These are phyloP conservation scores for Hyposoter didymator DNA, from an alignment of 2,888 invertebrate genomes.

Conservation along the genomic window DNA sequence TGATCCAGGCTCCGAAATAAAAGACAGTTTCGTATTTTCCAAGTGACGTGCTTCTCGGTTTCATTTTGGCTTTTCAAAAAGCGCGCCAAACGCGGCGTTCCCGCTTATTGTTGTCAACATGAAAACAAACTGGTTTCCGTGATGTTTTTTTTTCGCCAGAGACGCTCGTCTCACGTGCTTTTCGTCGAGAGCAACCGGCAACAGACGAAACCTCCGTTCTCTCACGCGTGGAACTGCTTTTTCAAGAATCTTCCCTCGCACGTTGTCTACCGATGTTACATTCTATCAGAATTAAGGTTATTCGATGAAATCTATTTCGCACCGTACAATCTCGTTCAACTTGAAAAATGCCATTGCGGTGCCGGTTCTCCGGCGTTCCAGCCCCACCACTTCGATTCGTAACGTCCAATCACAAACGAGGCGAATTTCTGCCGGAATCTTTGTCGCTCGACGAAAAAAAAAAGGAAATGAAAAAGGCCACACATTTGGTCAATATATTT, in stretches of 20 bases:
- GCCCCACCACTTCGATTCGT: slow-evolving; percentile 19
- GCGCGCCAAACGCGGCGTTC: slow-evolving; percentile 52
- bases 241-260: not conserved
- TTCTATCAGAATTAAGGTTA: slow-evolving; percentile 22
- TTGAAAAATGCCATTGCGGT: slow-evolving; percentile 9
- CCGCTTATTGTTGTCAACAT: slow-evolving; percentile 10
- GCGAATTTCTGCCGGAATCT: not conserved
- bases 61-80: slow-evolving; percentile 51
- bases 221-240: not conserved
- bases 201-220: not conserved
- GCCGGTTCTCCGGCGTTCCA: slow-evolving; percentile 9
- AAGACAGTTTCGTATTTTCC: slow-evolving; percentile 83
- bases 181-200: slow-evolving; percentile 17
- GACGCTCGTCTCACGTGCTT: not conserved
- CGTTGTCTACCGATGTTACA: not conserved
- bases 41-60: slow-evolving; percentile 54
- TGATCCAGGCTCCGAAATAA: slow-evolving; percentile 86
- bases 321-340: not conserved
- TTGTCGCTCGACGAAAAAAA: not conserved
- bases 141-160: slow-evolving; percentile 7
- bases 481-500: not conserved
- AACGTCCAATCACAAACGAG: slow-evolving; percentile 15
- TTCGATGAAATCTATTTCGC: not conserved
- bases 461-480: not conserved
- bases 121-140: slow-evolving; percentile 13